phyloP scores from a whole-genome alignment of 2,797 vertebrate species.

The Sciurus carolinensis region DNA sequence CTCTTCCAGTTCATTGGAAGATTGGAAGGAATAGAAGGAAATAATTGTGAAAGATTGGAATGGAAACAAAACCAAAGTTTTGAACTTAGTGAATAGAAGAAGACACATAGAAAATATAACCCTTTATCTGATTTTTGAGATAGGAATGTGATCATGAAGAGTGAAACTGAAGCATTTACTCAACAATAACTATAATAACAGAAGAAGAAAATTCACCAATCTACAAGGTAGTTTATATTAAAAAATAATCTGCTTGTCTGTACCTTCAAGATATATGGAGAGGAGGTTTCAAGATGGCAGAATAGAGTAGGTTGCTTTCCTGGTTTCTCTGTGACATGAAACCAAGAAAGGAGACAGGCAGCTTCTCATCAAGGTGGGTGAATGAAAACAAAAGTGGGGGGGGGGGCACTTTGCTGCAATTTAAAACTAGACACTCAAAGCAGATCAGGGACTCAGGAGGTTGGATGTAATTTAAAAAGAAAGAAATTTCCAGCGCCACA shows the following conservation, averaged over 20 bases:
- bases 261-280: not conserved
- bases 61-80: not conserved
- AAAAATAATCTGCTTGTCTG: not conserved
- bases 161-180: not conserved
- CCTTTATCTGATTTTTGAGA: not conserved
- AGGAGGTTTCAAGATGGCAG: too few relatives aligned
- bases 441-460: too few relatives aligned
- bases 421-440: too few relatives aligned
- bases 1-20: not conserved
- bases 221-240: not conserved
- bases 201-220: not conserved
- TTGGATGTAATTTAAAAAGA: too few relatives aligned
- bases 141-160: not conserved
- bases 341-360: too few relatives aligned
- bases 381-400: too few relatives aligned
- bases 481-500: too few relatives aligned
- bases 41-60: conserved; percentile 27
- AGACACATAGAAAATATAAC: not conserved
- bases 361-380: too few relatives aligned
- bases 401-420: too few relatives aligned
- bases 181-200: not conserved
- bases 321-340: too few relatives aligned
- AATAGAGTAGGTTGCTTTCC: too few relatives aligned
- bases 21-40: not conserved
- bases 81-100: not conserved